Evolutionary conservation across 2,113 vertebrate genomes (phyloP).

Genomic region (Centropristis striata): DNA sequence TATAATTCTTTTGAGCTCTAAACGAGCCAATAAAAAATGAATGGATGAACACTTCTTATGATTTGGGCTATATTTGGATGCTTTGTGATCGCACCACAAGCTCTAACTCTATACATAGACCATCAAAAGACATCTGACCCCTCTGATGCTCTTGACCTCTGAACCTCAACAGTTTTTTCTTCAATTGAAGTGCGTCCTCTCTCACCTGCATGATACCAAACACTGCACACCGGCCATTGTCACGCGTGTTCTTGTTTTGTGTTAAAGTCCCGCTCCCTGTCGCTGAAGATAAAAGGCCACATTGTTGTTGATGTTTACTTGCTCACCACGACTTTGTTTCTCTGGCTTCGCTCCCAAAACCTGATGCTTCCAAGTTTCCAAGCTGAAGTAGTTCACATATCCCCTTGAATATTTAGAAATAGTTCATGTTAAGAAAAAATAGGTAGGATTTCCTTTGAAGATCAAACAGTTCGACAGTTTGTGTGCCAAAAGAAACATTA

Average conservation of each 20-base stretch:
- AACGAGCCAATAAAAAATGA: conserved; percentile 10
- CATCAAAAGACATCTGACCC: not conserved
- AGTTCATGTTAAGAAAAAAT: conserved; percentile 13
- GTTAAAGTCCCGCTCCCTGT: conserved; percentile 11
- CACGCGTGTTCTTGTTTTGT: conserved; percentile 55
- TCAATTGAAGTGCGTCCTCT: conserved; percentile 42
- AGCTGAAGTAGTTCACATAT: conserved; percentile 22
- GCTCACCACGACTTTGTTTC: conserved; percentile 34
- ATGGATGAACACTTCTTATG: not conserved
- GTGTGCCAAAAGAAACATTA: conserved; percentile 20
- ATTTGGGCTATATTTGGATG: not conserved
- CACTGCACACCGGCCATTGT: conserved; percentile 59
- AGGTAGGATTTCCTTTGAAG: conserved; percentile 17
- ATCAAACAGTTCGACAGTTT: conserved; percentile 27
- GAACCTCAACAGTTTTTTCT: conserved; percentile 15
- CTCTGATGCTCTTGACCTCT: conserved; percentile 22
- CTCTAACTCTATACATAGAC: conserved; percentile 15
- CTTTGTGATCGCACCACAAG: conserved; percentile 4
- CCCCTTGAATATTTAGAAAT: conserved; percentile 26
- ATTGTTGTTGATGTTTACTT: conserved; percentile 62
- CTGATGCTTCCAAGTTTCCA: conserved; percentile 30
- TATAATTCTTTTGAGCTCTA: not conserved
- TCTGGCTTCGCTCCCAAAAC: conserved; percentile 33
- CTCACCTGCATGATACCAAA: conserved; percentile 51
- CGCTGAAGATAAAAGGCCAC: conserved; percentile 44